phyloP scores from a whole-genome alignment of 2,888 invertebrate genomes.

The Stegophylla sp. region DNA sequence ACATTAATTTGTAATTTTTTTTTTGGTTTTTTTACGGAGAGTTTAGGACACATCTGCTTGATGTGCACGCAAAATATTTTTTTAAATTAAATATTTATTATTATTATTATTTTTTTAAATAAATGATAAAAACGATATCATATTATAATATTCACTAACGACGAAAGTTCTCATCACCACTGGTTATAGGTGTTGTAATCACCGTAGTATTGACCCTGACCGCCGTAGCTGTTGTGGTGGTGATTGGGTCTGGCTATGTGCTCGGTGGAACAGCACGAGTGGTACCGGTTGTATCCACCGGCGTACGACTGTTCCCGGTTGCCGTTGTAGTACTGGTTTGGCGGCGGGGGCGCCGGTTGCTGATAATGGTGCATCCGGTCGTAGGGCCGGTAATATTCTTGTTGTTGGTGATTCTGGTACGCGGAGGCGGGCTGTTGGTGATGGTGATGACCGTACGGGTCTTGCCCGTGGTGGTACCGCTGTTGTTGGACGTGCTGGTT shows the following conservation, averaged over 20 bases:
- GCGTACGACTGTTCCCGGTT: conserved; percentile 50
- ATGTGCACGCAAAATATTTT: not conserved
- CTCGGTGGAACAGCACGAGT: conserved; percentile 54
- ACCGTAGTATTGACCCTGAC: conserved; percentile 32
- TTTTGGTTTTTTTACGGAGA: not conserved
- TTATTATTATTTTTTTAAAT: not conserved
- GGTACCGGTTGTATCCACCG: conserved; percentile 47
- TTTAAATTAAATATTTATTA: too few relatives aligned
- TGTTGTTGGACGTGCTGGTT: conserved; percentile 35
- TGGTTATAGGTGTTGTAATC: conserved; percentile 52
- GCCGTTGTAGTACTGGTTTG: not conserved
- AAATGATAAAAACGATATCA: conserved; percentile 16
- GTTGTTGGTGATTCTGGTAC: conserved; percentile 51
- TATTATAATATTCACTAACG: too few relatives aligned
- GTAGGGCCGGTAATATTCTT: conserved; percentile 60
- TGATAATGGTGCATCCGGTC: conserved; percentile 36
- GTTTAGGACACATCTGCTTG: not conserved
- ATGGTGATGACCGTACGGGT: too few relatives aligned
- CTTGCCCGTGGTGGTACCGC: conserved; percentile 58
- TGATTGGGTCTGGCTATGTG: conserved; percentile 47
- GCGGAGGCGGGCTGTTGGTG: conserved; percentile 31
- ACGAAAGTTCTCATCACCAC: conserved; percentile 33
- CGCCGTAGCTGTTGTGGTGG: conserved; percentile 19
- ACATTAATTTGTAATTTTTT: conserved; percentile 1
- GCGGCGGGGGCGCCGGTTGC: not conserved